Conservation (phyloP, 2,888 invertebrate genomes). For the Xanthia togata region DNA sequence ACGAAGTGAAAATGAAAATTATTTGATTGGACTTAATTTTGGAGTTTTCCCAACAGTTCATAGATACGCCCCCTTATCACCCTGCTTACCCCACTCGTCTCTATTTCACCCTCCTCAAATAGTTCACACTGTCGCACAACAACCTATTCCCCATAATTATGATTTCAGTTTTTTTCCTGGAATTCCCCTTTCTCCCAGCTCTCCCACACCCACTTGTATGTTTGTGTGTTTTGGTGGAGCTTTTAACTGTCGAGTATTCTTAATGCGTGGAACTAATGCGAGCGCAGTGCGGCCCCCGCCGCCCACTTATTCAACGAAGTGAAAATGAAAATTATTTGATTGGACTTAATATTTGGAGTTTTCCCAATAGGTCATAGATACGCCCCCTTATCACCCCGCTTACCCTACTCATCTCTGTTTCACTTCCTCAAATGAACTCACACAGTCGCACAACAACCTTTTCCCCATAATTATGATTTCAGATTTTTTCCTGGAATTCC, state of each 20-base stretch:
- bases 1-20: not conserved
- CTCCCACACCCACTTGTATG: too few relatives aligned
- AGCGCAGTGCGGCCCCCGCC: not conserved
- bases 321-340: not conserved
- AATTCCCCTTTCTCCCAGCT: too few relatives aligned
- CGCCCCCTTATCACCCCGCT: not conserved
- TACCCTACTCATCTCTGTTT: not conserved
- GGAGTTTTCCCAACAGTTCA: not conserved
- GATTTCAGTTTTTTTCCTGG: too few relatives aligned
- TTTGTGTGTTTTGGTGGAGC: too few relatives aligned
- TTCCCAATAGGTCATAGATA: not conserved
- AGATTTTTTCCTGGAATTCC: too few relatives aligned
- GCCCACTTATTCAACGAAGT: not conserved
- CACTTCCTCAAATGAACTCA: too few relatives aligned
- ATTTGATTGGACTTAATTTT: not conserved
- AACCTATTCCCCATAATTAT: too few relatives aligned
- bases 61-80: not conserved
- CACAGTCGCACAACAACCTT: too few relatives aligned
- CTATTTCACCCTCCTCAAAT: too few relatives aligned
- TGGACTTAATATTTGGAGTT: not conserved
- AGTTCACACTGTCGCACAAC: too few relatives aligned
- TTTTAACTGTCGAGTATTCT: not conserved
- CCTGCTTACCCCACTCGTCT: too few relatives aligned
- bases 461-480: too few relatives aligned
- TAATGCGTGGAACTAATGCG: not conserved